Conservation (phyloP, 2,797 vertebrate species). For the Sebastiscus albofasciatus region DNA sequence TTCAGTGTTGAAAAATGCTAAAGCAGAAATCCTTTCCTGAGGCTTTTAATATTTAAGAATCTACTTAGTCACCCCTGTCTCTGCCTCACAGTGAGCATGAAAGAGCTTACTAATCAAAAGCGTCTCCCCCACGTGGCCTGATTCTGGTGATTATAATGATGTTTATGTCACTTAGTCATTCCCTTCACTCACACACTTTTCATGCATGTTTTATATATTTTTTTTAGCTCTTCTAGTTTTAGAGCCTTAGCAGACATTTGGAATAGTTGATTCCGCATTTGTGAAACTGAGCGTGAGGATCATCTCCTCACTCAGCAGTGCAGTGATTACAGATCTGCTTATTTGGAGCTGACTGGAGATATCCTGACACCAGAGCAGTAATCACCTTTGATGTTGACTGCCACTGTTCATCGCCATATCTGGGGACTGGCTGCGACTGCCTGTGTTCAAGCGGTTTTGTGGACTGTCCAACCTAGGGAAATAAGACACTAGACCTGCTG, state of each 20-base stretch:
- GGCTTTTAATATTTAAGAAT: conserved; percentile 20
- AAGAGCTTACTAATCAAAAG: conserved; percentile 23
- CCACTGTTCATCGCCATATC: neutral
- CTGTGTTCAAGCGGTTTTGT: neutral
- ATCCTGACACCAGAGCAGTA: neutral
- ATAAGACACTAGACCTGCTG: neutral
- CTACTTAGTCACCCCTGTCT: conserved; percentile 3
- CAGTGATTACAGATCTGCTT: neutral
- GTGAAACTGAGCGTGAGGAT: neutral
- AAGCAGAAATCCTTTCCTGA: conserved; percentile 22
- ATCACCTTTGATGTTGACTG: neutral
- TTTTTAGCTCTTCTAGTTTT: neutral
- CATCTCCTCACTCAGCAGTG: neutral
- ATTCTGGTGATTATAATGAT: conserved; percentile 15
- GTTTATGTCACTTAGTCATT: conserved; percentile 21
- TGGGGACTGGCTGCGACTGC: neutral
- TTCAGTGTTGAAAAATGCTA: neutral
- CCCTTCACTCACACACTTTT: neutral
- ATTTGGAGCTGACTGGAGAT: neutral
- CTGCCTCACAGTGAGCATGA: neutral
- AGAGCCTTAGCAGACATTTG: neutral
- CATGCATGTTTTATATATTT: neutral
- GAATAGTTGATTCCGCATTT: neutral
- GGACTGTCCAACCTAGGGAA: neutral
- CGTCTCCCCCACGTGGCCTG: neutral